Evolutionary conservation across 2,113 vertebrate genomes (phyloP).

Genomic region (Psettodes erumei): DNA sequence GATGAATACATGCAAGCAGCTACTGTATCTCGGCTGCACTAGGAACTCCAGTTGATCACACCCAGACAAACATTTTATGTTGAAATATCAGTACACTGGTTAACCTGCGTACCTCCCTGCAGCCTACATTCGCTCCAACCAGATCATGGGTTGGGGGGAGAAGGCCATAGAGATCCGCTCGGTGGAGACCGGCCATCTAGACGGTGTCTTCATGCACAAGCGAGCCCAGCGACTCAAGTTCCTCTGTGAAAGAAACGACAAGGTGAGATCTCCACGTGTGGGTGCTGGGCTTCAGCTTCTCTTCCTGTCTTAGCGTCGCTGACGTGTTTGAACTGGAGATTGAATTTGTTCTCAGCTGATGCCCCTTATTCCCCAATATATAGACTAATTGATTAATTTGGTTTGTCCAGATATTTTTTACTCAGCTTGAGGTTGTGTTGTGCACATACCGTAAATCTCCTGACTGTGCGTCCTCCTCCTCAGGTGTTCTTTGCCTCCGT

Average conservation of each 20-base stretch:
- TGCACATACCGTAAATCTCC: too few relatives aligned
- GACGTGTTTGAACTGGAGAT: not conserved
- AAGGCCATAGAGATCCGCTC: constrained; percentile 99
- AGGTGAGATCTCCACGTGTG: constrained; percentile 85
- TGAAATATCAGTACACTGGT: too few relatives aligned
- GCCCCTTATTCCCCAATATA: not conserved
- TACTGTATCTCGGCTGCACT: too few relatives aligned
- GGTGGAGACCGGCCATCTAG: constrained; percentile 97
- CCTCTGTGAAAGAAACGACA: constrained; percentile 98
- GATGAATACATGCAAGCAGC: too few relatives aligned
- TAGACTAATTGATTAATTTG: not conserved
- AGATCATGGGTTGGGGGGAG: constrained; percentile 99
- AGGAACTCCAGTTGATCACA: too few relatives aligned
- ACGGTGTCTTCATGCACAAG: constrained; percentile 99
- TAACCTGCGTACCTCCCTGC: constrained; percentile 24
- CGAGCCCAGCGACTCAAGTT: constrained; percentile 98
- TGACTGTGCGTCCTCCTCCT: not conserved
- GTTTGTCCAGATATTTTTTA: not conserved
- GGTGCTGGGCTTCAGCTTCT: constrained; percentile 41
- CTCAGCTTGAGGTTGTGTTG: too few relatives aligned
- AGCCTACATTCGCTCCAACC: constrained; percentile 99
- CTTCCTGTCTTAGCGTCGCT: not conserved
- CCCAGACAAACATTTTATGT: too few relatives aligned
- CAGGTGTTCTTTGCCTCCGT: constrained; percentile 99
- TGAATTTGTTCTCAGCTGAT: too few relatives aligned